Base-by-base conservation (phyloP, 1,140 invertebrate species). In the Calliphora vicina region DNA sequence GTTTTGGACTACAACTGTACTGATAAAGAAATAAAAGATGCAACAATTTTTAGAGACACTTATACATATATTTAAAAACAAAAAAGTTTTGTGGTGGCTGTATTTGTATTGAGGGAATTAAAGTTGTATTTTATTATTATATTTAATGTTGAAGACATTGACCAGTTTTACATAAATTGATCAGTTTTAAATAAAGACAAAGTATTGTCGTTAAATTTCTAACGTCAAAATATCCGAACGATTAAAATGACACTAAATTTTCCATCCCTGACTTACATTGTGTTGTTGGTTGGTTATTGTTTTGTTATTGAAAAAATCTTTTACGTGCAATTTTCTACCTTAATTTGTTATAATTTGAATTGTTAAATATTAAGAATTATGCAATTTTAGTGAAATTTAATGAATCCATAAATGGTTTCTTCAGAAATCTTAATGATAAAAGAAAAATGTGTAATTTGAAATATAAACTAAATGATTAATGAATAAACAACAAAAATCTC, bases 381-480 rank as follows among this genome's bases (percentile, higher is more conserved):
- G 61, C 61, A 67, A 67, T 67, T 50, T 67, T 67, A 67, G 61
- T 67, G 61, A 67, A 67, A 67, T 67, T 67, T 67, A 67, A 67
- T 67, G n/a, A 23, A 67, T 23, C 20, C 4, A 67, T 67, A 23
- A 67, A 67, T 50, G 15, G 29, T 50, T 50, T 50, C 12, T 13
- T n/a, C 2, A 50, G 2, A 50, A 50, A 50, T 50, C 10, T 8
- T 50, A 50, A 50, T 67, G 61, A 67, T 67, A 67, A 67, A 23
- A 23, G 20, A 17, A 23, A 23, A 67, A 67, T 23, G 6, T 23
- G 6, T 23, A 23, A 67, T 2, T 13, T 13, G 4, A 67, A 23
- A 67, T 23, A 8, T 35, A 35, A 35, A 35, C 5, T n/a, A n/a
- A 61, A 23, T 67, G 61, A 67, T 67, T 67, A 67, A 23, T 67